Base-by-base conservation (phyloP, 2,888 invertebrate genomes). In the Eristalinus aeneus region DNA sequence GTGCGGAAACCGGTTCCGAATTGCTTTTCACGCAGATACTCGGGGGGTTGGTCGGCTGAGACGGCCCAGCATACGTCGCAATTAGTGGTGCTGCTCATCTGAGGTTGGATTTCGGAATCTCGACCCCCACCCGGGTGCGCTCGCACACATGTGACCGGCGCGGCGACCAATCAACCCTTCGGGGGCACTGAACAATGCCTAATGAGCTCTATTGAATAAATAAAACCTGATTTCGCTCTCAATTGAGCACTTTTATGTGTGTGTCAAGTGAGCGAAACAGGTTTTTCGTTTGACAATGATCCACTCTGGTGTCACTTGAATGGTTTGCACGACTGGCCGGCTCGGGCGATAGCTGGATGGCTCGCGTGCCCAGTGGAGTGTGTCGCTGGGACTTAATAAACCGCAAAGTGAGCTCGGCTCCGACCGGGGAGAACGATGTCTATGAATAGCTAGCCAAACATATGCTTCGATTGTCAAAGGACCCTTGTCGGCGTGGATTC, bases 291-390 rank as follows among this genome's bases (percentile, higher is more conserved):
- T 86, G 82, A 86, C 81, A 86, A 81, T 81, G 82, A 86, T 86
- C 86, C 86, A 86, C 86, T 86, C 77, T 86, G 77, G 82, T 86
- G 82, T 74, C 86, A 82, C 86, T 86, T 86, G 86, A 86, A 71
- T 82, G 82, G 69, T 71, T 78, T 54, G 46, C 77, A 60, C 11
- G 73, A 69, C 71, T 76, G 77, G 86, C 58, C 74, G 23, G 32
- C 53, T 22, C 11, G 63, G 32, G 53, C 56, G 36, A 54, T 73
- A 32, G 54, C 6, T 53, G 58, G 56, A 64, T 31, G 69, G 34
- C 34, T 67, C 63, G 68, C 53, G 74, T 78, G 86, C 56, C 74
- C 78, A 86, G 46, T 78, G 60, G 78, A 86, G 82, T 86, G 74
- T 73, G 69, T 77, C 77, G 61, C 77, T 74, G 67, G 69, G 64